Base-by-base conservation (phyloP, 2,113 vertebrate species). In the Corythoichthys intestinalis region DNA sequence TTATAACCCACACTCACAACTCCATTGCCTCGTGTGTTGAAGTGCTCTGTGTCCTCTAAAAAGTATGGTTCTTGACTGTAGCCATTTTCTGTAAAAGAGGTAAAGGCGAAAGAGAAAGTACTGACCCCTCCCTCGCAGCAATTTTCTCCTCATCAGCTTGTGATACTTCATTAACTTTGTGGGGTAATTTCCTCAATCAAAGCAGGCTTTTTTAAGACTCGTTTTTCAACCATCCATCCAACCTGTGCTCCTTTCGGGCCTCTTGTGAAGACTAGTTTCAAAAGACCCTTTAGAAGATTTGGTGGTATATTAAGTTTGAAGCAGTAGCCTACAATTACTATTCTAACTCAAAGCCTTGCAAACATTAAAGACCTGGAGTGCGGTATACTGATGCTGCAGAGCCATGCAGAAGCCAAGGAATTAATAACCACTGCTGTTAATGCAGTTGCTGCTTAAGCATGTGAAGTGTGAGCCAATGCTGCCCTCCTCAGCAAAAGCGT, bases 141-240 rank as follows among this genome's bases (percentile, higher is more conserved):
- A 91, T 91, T 91, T 90, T 88, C 87, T 84, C 85, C 87, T 91
- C 91, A 91, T 92, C 88, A 90, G 87, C 88, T 88, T 89, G 89
- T 87, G 88, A 90, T 88, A 91, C 90, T 92, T 92, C 91, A 92
- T 92, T 92, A 92, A 92, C 91, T 92, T 90, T 76, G 67, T 60
- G 69, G 86, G 87, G 86, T 89, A 91, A 92, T 90, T 92, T 88
- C 79, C 73, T 84, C 79, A 81, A 73, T 85, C 79, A 77, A 65
- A 80, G 84, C 78, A 4, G n/a, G 12, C 35, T 35, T 57, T 58
- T 56, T 83, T 84, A 74, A 54, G 60, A 75, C 68, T 83, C 65
- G 69, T 72, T 62, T 73, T 67, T 15, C 46, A 50, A 69, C 58
- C 71, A 64, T 60, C 58, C 72, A 59, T 69, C 57, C 34, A 38